Evolutionary conservation across 2,888 invertebrate genomes (phyloP).

Genomic region (Ormyrus thymus): DNA sequence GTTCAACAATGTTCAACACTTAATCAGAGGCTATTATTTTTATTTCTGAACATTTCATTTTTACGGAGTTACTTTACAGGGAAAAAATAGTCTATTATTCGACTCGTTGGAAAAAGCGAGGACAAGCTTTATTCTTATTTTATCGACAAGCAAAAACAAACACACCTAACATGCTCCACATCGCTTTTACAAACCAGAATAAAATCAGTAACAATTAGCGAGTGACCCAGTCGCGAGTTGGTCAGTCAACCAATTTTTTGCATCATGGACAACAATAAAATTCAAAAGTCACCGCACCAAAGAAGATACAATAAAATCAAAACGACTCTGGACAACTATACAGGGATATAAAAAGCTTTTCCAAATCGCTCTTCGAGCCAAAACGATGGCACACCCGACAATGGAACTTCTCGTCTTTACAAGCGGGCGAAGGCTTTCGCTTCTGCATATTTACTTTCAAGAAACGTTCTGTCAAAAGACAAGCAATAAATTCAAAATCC

Average conservation of each 20-base stretch:
- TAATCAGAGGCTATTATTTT: constrained; percentile 1
- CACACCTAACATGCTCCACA: constrained; percentile 1
- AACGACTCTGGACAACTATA: constrained; percentile 39
- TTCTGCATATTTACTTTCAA: constrained; percentile 24
- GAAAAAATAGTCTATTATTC: constrained; percentile 33
- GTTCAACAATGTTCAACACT: constrained; percentile 6
- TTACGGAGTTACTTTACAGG: constrained; percentile 46
- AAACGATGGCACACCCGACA: constrained; percentile 23
- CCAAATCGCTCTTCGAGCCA: constrained; percentile 41
- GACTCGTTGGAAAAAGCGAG: constrained; percentile 22
- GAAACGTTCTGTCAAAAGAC: constrained; percentile 1
- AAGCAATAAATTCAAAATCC: constrained; percentile 4
- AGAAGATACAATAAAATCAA: constrained; percentile 8
- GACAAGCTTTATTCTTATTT: constrained; percentile 43
- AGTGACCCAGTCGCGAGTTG: constrained; percentile 51
- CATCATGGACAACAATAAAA: not conserved
- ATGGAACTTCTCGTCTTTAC: constrained; percentile 7
- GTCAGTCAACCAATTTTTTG: constrained; percentile 58
- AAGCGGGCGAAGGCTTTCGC: constrained; percentile 13
- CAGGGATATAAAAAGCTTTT: constrained; percentile 24
- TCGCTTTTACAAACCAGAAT: constrained; percentile 9
- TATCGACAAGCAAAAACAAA: constrained; percentile 9
- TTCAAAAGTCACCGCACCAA: constrained; percentile 13
- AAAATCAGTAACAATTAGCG: not conserved
- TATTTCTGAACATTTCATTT: constrained; percentile 26